Conservation (phyloP, 2,888 invertebrate genomes). For the Acleris emargana region DNA sequence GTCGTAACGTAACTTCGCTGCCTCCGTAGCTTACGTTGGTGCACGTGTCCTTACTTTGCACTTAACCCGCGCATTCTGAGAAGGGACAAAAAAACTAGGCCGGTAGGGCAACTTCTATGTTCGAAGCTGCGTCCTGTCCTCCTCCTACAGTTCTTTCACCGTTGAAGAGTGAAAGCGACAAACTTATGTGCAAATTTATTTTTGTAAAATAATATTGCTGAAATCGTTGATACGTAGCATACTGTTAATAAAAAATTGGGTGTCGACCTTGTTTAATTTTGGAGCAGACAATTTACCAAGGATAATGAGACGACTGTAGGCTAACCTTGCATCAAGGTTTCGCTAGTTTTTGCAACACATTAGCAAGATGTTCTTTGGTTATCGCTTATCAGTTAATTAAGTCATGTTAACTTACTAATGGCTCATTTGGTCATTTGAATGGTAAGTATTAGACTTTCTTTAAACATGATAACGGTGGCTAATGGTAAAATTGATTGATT, state of each 20-base stretch:
- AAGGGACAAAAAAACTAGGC: slow-evolving; percentile 30
- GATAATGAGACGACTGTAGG: slow-evolving; percentile 15
- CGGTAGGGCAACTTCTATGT: no score
- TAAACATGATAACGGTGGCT: no score
- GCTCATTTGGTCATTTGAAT: no score
- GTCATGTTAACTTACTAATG: background rate
- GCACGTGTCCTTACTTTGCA: slow-evolving; percentile 41
- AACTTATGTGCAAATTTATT: slow-evolving; percentile 8
- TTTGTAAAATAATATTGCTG: background rate
- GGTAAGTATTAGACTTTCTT: no score
- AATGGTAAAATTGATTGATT: no score
- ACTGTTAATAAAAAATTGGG: slow-evolving; percentile 4
- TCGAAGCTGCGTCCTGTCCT: no score
- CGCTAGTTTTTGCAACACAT: slow-evolving; percentile 14
- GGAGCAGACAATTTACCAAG: slow-evolving; percentile 2
- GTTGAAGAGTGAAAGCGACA: no score
- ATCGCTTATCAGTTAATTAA: slow-evolving; percentile 4
- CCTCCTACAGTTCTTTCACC: no score
- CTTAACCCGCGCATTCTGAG: slow-evolving; percentile 18
- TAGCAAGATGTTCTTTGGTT: slow-evolving; percentile 1
- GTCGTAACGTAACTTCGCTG: slow-evolving; percentile 8
- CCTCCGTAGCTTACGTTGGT: slow-evolving; percentile 36
- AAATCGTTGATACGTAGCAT: slow-evolving; percentile 22
- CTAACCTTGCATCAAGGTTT: slow-evolving; percentile 15
- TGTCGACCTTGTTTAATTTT: slow-evolving; percentile 26